phyloP scores from a whole-genome alignment of 2,797 vertebrate species.

The Luscinia megarhynchos region DNA sequence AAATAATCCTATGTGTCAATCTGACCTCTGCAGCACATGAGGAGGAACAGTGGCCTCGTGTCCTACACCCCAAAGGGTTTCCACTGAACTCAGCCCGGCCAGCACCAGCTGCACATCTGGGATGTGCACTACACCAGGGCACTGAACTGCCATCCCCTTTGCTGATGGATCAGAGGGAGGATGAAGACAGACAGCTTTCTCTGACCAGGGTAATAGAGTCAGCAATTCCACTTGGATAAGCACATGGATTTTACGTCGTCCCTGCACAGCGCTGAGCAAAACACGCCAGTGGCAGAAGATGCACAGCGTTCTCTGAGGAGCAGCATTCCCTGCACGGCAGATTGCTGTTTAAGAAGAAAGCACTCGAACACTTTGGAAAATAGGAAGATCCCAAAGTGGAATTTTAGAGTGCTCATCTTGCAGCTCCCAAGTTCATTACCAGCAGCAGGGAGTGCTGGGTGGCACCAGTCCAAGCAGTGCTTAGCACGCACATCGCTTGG shows the following conservation, averaged over 20 bases:
- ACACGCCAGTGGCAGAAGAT: background rate
- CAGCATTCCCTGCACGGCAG: background rate
- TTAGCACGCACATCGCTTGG: background rate
- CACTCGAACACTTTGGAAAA: slow-evolving; percentile 35
- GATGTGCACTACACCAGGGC: fast-evolving
- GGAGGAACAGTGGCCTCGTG: fast-evolving
- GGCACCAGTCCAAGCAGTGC: background rate
- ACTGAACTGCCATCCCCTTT: background rate
- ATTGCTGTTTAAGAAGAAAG: background rate
- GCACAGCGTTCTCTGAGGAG: background rate
- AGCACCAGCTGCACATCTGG: background rate
- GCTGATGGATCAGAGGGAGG: background rate
- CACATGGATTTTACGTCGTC: background rate
- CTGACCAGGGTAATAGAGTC: background rate
- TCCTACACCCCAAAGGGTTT: background rate
- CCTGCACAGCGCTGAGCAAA: fast-evolving
- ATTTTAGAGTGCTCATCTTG: background rate
- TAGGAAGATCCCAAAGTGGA: slow-evolving; percentile 8
- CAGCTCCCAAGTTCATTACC: background rate
- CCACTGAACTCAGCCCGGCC: background rate
- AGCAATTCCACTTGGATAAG: slow-evolving; percentile 48
- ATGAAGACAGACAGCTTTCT: background rate
- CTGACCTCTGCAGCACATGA: fast-evolving
- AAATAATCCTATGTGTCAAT: fast-evolving
- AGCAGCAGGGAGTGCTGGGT: background rate